Evolutionary conservation across 2,888 invertebrate species (phyloP), one percentile per base, ranked within the genome.

Genomic region (Drosophila kanekoi): DNA sequence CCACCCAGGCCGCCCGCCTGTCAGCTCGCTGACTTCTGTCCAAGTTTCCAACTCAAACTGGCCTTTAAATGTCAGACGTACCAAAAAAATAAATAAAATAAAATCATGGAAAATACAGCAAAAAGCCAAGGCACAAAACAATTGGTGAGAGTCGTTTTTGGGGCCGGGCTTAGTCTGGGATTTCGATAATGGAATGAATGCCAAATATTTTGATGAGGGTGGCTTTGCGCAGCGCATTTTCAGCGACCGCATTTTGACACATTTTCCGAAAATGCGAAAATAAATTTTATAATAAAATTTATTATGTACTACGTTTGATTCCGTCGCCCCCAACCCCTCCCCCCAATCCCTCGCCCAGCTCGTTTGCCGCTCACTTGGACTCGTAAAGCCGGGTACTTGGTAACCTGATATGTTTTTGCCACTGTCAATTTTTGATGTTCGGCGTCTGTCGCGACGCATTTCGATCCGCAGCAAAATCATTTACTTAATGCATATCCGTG

Each of bases 101-200:
- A 73, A 79, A 35, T 47, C 57, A 71, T 35, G 43, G 56, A 65
- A 63, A 71, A 58, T 45, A 10, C 58, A 44, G 59, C 33, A 48
- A 51, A 54, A 61, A 74, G 28, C 18, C 10, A 32, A 53, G 52
- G 44, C 28, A 49, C 4, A 48, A 57, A 72, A 61, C 54, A 51
- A 63, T 68, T 64, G 67, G 38, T 53, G 33, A 51, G 53, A 40
- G 44, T 63, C 44, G 23, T 3, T 61, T 33, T 52, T 47, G 56
- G 49, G 56, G 49, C 64, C 67, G 47, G 76, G 81, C 80, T 78
- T 76, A 90, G 84, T 75, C 83, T 80, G 81, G 81, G 79, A 83
- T 83, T 89, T 73, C 75, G 79, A 83, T 90, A 84, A 90, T 90
- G 89, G 90, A 88, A 90, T 88, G 87, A 89, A 84, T 90, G 90